Percentiles rank a stretch among this genome's conserved stretches.
Evolutionary conservation across 2,888 invertebrate species (phyloP).

Genomic region (Idaea dimidiata): DNA sequence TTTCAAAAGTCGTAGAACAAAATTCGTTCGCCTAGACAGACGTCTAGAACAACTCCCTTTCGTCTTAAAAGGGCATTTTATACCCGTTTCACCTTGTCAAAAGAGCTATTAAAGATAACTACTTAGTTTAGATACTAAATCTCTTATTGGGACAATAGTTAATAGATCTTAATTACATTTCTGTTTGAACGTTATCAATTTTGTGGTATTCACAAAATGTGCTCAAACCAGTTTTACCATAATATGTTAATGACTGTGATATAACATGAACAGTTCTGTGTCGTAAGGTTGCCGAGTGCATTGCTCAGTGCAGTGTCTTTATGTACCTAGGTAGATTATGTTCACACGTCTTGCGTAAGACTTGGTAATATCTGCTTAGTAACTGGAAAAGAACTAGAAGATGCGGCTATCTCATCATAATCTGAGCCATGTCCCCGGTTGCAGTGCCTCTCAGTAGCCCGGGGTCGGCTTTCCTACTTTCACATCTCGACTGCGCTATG

Average conservation of each 20-base stretch:
- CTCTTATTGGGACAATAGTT: not conserved
- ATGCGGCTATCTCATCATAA: too few species aligned
- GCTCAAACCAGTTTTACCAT: not conserved
- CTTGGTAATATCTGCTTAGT: not conserved
- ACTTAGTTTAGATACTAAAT: not conserved
- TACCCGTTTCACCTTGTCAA: too few species aligned
- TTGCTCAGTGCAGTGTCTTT: not conserved
- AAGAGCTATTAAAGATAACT: not conserved
- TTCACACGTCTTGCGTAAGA: not conserved
- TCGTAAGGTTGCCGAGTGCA: not conserved
- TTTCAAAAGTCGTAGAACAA: too few species aligned
- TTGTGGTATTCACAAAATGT: not conserved
- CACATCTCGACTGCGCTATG: too few species aligned
- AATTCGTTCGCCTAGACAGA: too few species aligned
- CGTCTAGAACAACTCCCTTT: too few species aligned
- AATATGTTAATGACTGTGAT: not conserved
- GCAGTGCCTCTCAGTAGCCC: too few species aligned
- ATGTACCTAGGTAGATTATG: too few species aligned
- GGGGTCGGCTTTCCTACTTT: too few species aligned
- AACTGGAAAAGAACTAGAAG: too few species aligned
- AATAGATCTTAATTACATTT: not conserved
- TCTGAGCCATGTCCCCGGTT: too few species aligned
- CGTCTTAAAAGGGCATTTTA: too few species aligned
- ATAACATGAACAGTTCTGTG: not conserved
- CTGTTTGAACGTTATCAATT: not conserved